Conservation (phyloP, 2,113 vertebrate genomes). For the Channa maculata region DNA sequence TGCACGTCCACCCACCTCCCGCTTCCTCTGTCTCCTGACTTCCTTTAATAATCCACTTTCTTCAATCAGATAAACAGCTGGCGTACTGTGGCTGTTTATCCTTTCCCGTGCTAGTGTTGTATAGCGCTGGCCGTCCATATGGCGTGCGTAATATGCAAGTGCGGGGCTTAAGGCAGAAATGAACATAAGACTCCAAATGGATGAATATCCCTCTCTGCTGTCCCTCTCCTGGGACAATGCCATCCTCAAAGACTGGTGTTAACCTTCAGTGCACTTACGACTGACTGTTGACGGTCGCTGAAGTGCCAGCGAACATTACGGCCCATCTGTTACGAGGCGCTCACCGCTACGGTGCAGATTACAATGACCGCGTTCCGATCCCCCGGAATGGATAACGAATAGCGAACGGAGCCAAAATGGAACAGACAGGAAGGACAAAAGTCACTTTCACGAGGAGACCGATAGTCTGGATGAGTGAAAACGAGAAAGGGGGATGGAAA, state of each 20-base stretch:
- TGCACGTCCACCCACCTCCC: neutral
- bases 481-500: constrained; percentile 5
- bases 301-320: constrained; percentile 67
- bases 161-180: constrained; percentile 45
- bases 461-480: constrained; percentile 42
- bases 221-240: constrained; percentile 48
- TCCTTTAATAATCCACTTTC: constrained; percentile 9
- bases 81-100: constrained; percentile 34
- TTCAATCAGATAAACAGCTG: constrained; percentile 31
- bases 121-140: constrained; percentile 47
- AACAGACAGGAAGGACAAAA: constrained; percentile 62
- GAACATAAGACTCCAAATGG: constrained; percentile 58
- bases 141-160: constrained; percentile 28
- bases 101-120: constrained; percentile 10
- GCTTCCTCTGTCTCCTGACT: neutral
- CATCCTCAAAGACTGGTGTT: constrained; percentile 66
- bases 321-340: constrained; percentile 71
- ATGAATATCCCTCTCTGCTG: constrained; percentile 46
- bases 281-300: constrained; percentile 64
- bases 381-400: constrained; percentile 61
- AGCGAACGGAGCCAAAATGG: constrained; percentile 63
- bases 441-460: constrained; percentile 46
- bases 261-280: constrained; percentile 69
- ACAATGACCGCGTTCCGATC: constrained; percentile 66
- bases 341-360: constrained; percentile 59